Base-by-base conservation (phyloP, 2,113 vertebrate genomes). In the Pachycephala philippinensis region DNA sequence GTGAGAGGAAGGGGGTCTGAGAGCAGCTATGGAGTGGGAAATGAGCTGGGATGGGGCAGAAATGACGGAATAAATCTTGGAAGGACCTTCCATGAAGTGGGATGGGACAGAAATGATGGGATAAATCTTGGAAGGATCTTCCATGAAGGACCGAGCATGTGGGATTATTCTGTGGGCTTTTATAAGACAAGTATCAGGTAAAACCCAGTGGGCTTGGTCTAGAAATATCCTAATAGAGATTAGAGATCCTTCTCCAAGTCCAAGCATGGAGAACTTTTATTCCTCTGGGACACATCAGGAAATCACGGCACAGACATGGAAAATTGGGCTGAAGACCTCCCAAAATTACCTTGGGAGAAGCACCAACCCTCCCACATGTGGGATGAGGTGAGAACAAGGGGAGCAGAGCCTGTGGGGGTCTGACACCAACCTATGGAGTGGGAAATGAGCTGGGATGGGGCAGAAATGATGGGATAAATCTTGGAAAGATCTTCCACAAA, bases 81-180 rank as follows among this genome's bases (percentile, higher is more conserved):
- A 35, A 59, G 15, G 44, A 13, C 23, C 16, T 24, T 56, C 19
- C 23, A 17, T 0, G 6, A 50, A 50, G 53, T 3, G 13, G 8
- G 9, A 8, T 0, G 11, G 50, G 35, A 31, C 20, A 65, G 37
- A 31, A 60, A 5, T 7, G n/a, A 50, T 27, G 28, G 24, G 30
- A 33, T 6, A 23, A 21, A 26, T 11, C 28, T 19, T 9, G 26
- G 50, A 35, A 65, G 13, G 45, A 13, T 27, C 18, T 26, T 57
- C 22, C 23, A 18, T 0, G 7, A 56, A 54, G 59, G 40, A 52
- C 0, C 0, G 1, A 74, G 24, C 9, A 16, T 0, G 0, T 7
- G 26, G 45, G 44, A 65, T 76, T 42, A 11, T 10, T 9, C 11
- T 11, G 50, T 9, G 18, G 60, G 54, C 30, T 81, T 84, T 52